Evolutionary conservation across 2,797 vertebrate genomes (phyloP).

Genomic region (Pipistrellus pygmaeus): DNA sequence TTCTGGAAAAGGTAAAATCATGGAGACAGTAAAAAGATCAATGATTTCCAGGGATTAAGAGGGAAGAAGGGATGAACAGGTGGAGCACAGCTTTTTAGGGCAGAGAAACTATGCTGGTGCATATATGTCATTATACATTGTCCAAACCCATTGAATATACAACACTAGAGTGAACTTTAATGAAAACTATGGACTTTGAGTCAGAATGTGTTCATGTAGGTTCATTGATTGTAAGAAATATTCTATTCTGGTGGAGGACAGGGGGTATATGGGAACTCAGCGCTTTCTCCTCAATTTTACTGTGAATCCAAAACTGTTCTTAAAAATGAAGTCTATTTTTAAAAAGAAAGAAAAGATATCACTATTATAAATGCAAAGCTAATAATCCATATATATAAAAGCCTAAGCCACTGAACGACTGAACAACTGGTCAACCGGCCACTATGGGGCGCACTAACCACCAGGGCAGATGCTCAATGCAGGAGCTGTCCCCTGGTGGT

Average conservation of each 20-base stretch:
- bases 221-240: not conserved
- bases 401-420: too few relatives aligned
- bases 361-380: not conserved
- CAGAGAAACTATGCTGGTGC: not conserved
- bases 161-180: not conserved
- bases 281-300: not conserved
- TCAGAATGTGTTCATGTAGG: not conserved
- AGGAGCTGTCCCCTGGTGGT: too few relatives aligned
- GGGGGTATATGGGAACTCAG: not conserved
- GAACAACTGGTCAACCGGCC: too few relatives aligned
- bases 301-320: constrained; percentile 22
- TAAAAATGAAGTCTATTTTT: not conserved
- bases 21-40: not conserved
- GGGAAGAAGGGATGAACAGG: not conserved
- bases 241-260: not conserved
- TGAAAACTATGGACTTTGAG: not conserved
- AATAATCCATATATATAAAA: not conserved
- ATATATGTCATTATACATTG: not conserved
- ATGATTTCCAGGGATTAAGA: not conserved
- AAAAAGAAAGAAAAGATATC: not conserved
- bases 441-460: too few relatives aligned
- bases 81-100: not conserved
- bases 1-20: not conserved
- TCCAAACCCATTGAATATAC: not conserved
- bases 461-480: too few relatives aligned